These are phyloP conservation scores for Phthorimaea operculella DNA, from an alignment of 1,140 invertebrate genomes.

Conservation along the genomic window DNA sequence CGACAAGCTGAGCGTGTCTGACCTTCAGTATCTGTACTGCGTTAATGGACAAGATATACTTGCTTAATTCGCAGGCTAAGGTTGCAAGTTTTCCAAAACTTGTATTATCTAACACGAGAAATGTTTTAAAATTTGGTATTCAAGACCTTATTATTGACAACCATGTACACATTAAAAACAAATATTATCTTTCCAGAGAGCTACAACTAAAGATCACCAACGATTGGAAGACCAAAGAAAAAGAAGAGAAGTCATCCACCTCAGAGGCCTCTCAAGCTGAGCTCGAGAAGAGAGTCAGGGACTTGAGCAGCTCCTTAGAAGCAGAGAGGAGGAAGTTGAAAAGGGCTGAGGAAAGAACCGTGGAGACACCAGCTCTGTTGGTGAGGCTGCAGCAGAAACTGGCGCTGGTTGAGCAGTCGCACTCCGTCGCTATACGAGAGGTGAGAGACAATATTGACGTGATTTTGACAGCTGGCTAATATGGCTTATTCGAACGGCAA, in stretches of 20 bases:
- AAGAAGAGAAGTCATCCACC: constrained; percentile 62
- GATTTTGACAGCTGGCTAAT: too few species aligned
- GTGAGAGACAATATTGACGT: too few species aligned
- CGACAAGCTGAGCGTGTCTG: too few species aligned
- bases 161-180: too few species aligned
- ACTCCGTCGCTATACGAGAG: constrained; percentile 73
- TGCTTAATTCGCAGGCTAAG: too few species aligned
- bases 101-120: too few species aligned
- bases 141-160: too few species aligned
- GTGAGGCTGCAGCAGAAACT: constrained; percentile 79
- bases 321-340: constrained; percentile 73
- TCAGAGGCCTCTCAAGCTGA: constrained; percentile 49
- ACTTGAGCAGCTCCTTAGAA: constrained; percentile 74
- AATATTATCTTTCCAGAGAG: constrained; percentile 49
- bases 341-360: constrained; percentile 60
- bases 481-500: too few species aligned
- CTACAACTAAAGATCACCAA: constrained; percentile 53
- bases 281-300: constrained; percentile 57
- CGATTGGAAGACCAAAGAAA: constrained; percentile 68
- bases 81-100: too few species aligned
- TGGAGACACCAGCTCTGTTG: constrained; percentile 72
- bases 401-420: constrained; percentile 76
- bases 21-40: too few species aligned
- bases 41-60: too few species aligned
- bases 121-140: too few species aligned